phyloP scores from a whole-genome alignment of 2,113 vertebrate species.

The Strigops habroptila region DNA sequence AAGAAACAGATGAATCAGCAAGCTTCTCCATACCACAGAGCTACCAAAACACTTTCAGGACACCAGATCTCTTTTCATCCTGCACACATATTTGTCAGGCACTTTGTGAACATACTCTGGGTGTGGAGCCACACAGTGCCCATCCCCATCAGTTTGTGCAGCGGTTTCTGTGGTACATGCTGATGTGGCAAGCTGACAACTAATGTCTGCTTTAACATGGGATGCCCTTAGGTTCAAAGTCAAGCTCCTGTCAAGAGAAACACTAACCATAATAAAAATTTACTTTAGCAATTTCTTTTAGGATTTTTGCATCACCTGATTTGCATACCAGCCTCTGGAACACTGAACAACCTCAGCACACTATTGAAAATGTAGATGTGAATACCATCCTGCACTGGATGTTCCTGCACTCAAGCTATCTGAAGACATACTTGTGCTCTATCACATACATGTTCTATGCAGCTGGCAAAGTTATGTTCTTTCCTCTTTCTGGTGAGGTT shows the following conservation, averaged over 20 bases:
- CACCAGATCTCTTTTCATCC: neutral
- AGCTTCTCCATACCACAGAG: neutral
- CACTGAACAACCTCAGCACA: neutral
- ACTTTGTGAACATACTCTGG: neutral
- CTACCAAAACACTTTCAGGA: neutral
- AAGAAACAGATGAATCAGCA: neutral
- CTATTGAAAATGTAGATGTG: neutral
- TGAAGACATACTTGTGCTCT: neutral
- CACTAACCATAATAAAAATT: neutral
- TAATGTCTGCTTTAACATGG: neutral
- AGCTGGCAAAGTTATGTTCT: neutral
- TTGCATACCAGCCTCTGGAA: neutral
- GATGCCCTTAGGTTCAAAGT: neutral
- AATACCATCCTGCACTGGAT: neutral
- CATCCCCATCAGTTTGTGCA: neutral
- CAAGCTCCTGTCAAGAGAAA: neutral
- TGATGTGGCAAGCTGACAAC: neutral
- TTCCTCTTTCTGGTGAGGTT: neutral
- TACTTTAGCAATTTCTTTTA: neutral
- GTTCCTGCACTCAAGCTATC: neutral
- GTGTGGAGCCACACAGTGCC: neutral
- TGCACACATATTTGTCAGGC: neutral
- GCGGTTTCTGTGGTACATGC: neutral
- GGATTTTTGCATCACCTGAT: neutral
- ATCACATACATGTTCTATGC: neutral